These are phyloP conservation scores for Rhinolophus ferrumequinum DNA, from an alignment of 2,113 vertebrate species.

Conservation along the genomic window DNA sequence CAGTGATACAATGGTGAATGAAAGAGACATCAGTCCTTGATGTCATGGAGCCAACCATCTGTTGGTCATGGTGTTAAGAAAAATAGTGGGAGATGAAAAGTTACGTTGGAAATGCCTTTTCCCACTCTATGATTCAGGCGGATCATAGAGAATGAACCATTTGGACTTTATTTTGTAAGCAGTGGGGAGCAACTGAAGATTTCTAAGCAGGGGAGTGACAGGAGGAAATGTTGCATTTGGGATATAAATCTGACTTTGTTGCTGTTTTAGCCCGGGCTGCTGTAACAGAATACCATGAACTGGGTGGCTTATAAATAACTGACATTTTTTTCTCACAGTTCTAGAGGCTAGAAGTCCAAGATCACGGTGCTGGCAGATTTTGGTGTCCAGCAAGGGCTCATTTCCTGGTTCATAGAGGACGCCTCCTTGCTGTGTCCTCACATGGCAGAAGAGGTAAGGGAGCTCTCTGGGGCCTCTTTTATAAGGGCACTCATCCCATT, in stretches of 20 bases:
- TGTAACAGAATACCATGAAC: not conserved
- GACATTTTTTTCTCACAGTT: not conserved
- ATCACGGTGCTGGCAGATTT: not conserved
- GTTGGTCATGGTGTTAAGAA: not conserved
- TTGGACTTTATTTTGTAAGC: conserved; percentile 54
- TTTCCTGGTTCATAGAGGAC: not conserved
- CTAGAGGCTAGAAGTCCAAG: not conserved
- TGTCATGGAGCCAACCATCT: not conserved
- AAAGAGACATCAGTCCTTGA: not conserved
- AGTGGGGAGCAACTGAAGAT: not conserved
- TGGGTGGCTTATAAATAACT: not conserved
- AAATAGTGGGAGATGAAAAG: not conserved
- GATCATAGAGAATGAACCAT: not conserved
- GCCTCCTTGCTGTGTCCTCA: not conserved
- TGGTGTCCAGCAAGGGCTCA: not conserved
- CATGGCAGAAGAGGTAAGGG: not conserved
- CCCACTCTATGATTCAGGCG: no score
- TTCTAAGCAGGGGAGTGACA: not conserved
- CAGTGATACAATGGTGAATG: not conserved
- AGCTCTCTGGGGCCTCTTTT: not conserved
- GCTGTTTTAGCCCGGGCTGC: not conserved
- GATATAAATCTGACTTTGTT: not conserved
- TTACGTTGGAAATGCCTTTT: conserved; percentile 32
- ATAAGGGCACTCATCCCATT: not conserved
- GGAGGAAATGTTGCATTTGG: not conserved